Evolutionary conservation across 2,113 vertebrate species (phyloP).

Genomic region (Laticauda laticaudata): DNA sequence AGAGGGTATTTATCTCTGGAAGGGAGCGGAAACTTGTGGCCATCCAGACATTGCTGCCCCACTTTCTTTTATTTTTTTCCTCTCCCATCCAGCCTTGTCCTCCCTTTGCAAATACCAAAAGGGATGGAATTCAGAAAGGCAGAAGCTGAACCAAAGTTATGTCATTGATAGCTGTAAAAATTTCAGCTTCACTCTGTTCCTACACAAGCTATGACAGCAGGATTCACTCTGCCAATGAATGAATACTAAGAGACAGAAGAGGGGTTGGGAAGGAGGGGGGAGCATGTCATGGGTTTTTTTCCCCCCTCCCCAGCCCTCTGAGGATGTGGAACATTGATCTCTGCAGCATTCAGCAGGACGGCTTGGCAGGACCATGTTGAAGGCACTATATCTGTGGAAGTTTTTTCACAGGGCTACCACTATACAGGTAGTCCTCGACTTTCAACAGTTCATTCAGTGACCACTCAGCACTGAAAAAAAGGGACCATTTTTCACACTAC

Average conservation of each 20-base stretch:
- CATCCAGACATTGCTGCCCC: not conserved
- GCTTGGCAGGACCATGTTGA: not conserved
- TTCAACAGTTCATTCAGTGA: no score
- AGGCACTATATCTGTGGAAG: not conserved
- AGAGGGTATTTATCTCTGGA: not conserved
- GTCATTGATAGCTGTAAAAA: not conserved
- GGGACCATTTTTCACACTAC: no score
- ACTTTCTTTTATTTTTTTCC: fast-evolving
- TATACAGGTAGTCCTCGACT: no score
- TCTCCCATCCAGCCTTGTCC: not conserved
- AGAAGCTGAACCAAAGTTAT: not conserved
- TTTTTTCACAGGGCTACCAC: not conserved
- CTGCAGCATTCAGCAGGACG: no score
- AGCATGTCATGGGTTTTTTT: no score
- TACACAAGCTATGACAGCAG: not conserved
- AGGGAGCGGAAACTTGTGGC: not conserved
- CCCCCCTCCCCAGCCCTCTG: fast-evolving
- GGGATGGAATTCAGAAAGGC: not conserved
- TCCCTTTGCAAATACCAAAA: no score
- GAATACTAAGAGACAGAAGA: not conserved
- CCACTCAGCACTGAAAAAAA: no score
- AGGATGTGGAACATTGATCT: not conserved
- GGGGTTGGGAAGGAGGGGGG: not conserved
- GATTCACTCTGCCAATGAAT: not conserved
- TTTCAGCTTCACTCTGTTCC: not conserved